Conservation (phyloP, 2,888 invertebrate genomes). For the Tachystola acroxantha region DNA sequence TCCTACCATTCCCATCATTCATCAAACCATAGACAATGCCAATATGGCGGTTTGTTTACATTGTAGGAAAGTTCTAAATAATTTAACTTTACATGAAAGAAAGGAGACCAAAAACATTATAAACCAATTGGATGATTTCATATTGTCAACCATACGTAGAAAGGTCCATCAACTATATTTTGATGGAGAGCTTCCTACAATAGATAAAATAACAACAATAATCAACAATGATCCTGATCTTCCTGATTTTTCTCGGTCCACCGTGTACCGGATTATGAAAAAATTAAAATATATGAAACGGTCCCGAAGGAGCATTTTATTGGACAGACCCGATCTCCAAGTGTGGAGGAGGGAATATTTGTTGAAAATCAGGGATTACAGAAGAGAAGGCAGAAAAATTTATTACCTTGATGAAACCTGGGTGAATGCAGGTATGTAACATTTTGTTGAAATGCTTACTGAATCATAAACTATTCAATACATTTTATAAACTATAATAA, state of each 20-base stretch:
- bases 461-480: too few relatives aligned
- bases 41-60: too few relatives aligned
- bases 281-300: constrained; percentile 3
- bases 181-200: neutral
- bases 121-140: constrained; percentile 1
- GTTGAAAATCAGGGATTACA: constrained; percentile 11
- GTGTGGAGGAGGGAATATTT: constrained; percentile 12
- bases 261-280: constrained; percentile 2
- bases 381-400: constrained; percentile 12
- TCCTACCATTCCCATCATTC: too few relatives aligned
- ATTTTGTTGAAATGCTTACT: too few relatives aligned
- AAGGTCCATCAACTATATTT: constrained; percentile 2
- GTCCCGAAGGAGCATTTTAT: constrained; percentile 1
- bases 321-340: constrained; percentile 13
- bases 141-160: neutral
- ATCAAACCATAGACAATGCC: too few relatives aligned
- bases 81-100: too few relatives aligned
- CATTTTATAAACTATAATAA: too few relatives aligned
- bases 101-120: too few relatives aligned
- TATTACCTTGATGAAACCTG: constrained; percentile 15
- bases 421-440: constrained; percentile 13
- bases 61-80: too few relatives aligned
- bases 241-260: neutral
- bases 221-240: constrained; percentile 2
- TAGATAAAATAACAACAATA: neutral